These are phyloP conservation scores for Myodes glareolus DNA, from an alignment of 2,113 vertebrate genomes.

Conservation along the genomic window DNA sequence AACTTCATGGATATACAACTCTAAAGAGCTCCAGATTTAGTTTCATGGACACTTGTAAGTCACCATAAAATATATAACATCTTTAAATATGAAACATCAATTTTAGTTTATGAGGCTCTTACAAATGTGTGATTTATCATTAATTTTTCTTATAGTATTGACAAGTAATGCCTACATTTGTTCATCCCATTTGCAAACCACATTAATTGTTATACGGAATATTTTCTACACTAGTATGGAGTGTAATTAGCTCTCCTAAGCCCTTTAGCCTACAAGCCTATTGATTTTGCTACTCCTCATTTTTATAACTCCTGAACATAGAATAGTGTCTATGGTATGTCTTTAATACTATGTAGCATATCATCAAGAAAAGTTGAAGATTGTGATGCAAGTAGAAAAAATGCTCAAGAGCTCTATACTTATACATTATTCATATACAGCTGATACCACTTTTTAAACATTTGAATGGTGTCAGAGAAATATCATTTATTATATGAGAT, in stretches of 20 bases:
- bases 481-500: neutral
- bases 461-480: neutral
- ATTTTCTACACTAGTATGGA: neutral
- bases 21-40: too few relatives aligned
- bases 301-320: neutral
- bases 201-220: neutral
- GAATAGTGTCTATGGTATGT: neutral
- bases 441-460: neutral
- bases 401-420: neutral
- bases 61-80: neutral
- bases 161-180: neutral
- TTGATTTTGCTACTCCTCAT: neutral
- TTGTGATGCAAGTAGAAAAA: neutral
- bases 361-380: neutral
- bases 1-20: rapidly evolving
- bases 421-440: rapidly evolving
- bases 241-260: neutral
- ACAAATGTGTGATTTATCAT: neutral
- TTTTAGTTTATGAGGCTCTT: neutral
- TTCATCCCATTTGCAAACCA: neutral
- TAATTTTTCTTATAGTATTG: neutral
- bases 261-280: neutral
- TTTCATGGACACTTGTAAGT: neutral
- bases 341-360: neutral
- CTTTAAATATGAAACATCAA: neutral